Conservation (phyloP, 1,140 invertebrate species). For the Saxidomus purpurata region DNA sequence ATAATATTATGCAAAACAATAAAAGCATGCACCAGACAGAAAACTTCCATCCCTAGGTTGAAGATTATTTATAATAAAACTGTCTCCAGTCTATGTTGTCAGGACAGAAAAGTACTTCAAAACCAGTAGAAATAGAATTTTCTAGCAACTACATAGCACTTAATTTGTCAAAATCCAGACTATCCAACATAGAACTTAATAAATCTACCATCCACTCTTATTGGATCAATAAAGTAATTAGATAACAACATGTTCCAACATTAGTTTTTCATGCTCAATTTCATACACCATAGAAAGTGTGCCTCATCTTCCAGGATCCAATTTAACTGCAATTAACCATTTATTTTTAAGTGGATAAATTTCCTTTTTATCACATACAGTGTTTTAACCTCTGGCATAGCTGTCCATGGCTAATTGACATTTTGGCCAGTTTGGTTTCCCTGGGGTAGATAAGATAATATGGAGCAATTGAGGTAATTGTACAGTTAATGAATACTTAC, state of each 20-base stretch:
- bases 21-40: too few relatives aligned
- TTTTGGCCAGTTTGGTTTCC: neutral
- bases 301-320: neutral
- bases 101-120: too few relatives aligned
- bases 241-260: neutral
- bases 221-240: neutral
- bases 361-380: conserved; percentile 7
- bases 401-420: conserved; percentile 33
- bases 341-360: conserved; percentile 17
- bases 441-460: neutral
- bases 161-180: too few relatives aligned
- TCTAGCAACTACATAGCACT: too few relatives aligned
- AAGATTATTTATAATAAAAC: too few relatives aligned
- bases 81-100: too few relatives aligned
- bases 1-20: too few relatives aligned
- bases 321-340: conserved; percentile 20
- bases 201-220: neutral
- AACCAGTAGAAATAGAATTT: too few relatives aligned
- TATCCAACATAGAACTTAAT: too few relatives aligned
- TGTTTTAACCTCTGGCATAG: neutral
- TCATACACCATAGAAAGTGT: conserved; percentile 10
- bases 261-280: conserved; percentile 23
- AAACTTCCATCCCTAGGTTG: too few relatives aligned
- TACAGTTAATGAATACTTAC: conserved; percentile 7
- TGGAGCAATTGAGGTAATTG: neutral